Percentiles rank a stretch among this genome's conserved stretches.
Evolutionary conservation across 2,113 vertebrate genomes (phyloP).

Genomic region (Callocephalon fimbriatum): DNA sequence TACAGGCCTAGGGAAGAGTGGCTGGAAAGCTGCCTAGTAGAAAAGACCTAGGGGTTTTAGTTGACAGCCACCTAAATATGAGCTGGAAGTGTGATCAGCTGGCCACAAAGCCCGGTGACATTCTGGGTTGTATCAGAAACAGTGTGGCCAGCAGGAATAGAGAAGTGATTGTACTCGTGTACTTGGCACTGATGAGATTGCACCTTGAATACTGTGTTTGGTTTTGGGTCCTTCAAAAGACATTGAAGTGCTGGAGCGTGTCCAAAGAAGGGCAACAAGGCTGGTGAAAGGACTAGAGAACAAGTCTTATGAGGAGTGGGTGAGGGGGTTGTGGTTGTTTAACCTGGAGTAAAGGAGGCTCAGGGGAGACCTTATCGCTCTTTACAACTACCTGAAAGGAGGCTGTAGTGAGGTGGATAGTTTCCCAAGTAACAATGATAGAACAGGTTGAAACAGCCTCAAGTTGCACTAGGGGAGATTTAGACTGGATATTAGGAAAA

Average conservation of each 20-base stretch:
- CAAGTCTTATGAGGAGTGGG: background rate
- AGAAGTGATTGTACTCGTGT: no score
- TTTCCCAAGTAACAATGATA: background rate
- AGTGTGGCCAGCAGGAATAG: background rate
- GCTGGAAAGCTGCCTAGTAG: background rate
- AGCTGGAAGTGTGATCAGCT: background rate
- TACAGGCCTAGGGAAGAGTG: background rate
- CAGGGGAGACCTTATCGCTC: background rate
- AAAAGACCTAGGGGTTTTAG: background rate
- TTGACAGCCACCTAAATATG: background rate
- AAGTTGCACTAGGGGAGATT: background rate
- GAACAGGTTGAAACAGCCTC: background rate
- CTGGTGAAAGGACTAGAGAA: background rate
- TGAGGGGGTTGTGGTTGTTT: background rate
- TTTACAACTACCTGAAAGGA: background rate
- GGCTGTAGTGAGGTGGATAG: background rate
- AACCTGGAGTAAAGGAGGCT: background rate
- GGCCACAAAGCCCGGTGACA: background rate
- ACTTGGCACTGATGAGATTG: rapidly evolving
- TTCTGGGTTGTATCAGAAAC: background rate
- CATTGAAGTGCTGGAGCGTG: background rate
- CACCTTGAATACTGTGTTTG: background rate
- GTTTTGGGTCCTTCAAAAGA: rapidly evolving
- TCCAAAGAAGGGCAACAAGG: background rate
- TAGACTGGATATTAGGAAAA: background rate